Base-by-base conservation (phyloP, 2,113 vertebrate genomes). In the Pionites leucogaster region DNA sequence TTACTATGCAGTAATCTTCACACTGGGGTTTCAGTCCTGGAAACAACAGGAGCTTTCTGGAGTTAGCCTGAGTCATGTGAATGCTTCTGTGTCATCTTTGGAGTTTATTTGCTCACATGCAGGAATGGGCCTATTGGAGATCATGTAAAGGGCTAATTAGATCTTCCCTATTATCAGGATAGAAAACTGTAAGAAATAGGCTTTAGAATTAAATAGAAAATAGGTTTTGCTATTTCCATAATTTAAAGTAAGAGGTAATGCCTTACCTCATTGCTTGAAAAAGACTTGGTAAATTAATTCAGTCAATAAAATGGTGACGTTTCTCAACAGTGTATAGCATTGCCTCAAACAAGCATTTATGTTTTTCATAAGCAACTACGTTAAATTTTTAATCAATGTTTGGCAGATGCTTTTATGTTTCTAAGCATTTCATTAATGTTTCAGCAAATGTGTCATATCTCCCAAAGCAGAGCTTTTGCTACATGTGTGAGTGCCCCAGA, bases 311-410 rank as follows among this genome's bases (percentile, higher is more conserved):
- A 65, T 31, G n/a, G 46, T 2, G 55, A 67, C 0, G 1, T 64
- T 72, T 67, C 85, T 78, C 82, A 77, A 52, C 29, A 11, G 39
- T 3, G 5, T 67, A 10, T 67, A n/a, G 53, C 82, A 64, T 29
- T 91, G 28, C 69, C 86, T 92, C 88, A 69, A 13, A 93, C 4
- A 13, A 86, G 64, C 68, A 7, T 68, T 93, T 86, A 39, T 74
- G 82, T 71, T 91, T 83, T 28, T 27, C 88, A 60, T 14, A 55
- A 93, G 57, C 50, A 88, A 24, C 85, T 74, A 17, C 2, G 3
- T 80, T 97, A 6, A 78, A 88, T 92, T 96, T 95, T 93, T 95
- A 86, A 96, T 44, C 78, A n/a, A 1, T 52, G 28, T 68, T 93
- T 86, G 92, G 72, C 88, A 92, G 69, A 39, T 11, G 33, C 88